Percentiles rank a stretch among this genome's conserved stretches.
Evolutionary conservation across 2,888 invertebrate species (phyloP).

Genomic region (Sphaerophoria taeniata): DNA sequence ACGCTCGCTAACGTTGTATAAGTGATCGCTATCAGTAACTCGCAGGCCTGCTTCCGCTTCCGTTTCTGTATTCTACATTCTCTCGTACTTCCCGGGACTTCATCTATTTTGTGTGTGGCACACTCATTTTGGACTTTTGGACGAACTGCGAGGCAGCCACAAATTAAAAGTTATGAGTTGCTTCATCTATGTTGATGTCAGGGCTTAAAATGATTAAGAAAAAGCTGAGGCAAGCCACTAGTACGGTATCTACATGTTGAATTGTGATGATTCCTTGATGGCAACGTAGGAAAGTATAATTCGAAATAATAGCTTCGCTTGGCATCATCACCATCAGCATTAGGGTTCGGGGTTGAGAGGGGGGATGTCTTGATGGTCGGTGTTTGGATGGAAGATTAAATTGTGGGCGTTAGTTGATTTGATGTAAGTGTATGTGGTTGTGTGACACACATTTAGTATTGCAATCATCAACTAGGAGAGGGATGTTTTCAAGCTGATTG

Average conservation of each 20-base stretch:
- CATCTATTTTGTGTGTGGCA: constrained; percentile 20
- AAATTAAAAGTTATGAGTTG: constrained; percentile 61
- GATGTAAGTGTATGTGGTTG: constrained; percentile 13
- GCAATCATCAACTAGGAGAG: neutral
- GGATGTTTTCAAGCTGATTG: constrained; percentile 24
- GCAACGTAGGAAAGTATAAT: constrained; percentile 58
- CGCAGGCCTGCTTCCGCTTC: constrained; percentile 52
- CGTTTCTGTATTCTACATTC: neutral
- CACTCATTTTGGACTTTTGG: constrained; percentile 41
- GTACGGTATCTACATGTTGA: constrained; percentile 39
- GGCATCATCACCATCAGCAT: neutral
- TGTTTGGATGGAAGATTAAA: constrained; percentile 6
- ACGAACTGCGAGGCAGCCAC: constrained; percentile 41
- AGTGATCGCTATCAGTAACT: constrained; percentile 62
- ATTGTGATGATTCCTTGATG: constrained; percentile 61
- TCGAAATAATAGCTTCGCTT: constrained; percentile 45
- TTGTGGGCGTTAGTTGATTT: constrained; percentile 31
- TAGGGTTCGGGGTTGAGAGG: neutral
- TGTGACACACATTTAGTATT: constrained; percentile 11
- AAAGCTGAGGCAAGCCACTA: constrained; percentile 41
- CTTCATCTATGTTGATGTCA: constrained; percentile 60
- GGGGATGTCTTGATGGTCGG: neutral
- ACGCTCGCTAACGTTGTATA: constrained; percentile 38
- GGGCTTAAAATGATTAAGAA: constrained; percentile 67
- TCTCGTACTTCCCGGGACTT: neutral